phyloP scores from a whole-genome alignment of 2,113 vertebrate genomes.

The Arizona elegans region DNA sequence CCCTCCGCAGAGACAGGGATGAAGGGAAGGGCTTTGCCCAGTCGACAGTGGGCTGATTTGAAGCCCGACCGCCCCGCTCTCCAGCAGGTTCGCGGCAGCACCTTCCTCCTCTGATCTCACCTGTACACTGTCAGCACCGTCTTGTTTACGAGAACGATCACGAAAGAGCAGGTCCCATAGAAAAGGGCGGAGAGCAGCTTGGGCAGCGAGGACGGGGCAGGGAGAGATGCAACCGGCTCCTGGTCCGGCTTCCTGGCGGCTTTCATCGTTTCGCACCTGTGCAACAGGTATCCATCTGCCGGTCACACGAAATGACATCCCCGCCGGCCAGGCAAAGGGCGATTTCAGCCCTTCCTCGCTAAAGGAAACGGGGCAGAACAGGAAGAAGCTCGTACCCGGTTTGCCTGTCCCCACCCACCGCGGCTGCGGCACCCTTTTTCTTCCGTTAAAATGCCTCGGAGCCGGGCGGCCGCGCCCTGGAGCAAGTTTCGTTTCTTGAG shows the following conservation, averaged over 20 bases:
- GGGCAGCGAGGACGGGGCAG: constrained; percentile 23
- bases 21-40: too few species aligned
- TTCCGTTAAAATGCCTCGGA: background rate
- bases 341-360: background rate
- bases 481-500: too few species aligned
- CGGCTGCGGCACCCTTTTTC: background rate
- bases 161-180: constrained; percentile 83
- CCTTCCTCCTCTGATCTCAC: constrained; percentile 62
- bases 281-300: background rate
- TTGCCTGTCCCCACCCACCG: background rate
- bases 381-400: background rate
- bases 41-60: background rate
- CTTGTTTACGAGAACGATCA: constrained; percentile 88
- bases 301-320: background rate
- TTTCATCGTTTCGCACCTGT: constrained; percentile 13
- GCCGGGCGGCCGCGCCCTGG: background rate
- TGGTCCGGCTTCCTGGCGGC: background rate
- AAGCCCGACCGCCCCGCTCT: background rate
- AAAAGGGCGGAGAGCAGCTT: constrained; percentile 76
- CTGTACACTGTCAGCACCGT: constrained; percentile 82
- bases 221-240: background rate
- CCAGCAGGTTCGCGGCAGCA: background rate
- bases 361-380: background rate
- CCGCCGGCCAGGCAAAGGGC: background rate
- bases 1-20: fast-evolving